Conservation (phyloP, 1,140 invertebrate species). For the Calosoma granatense region DNA sequence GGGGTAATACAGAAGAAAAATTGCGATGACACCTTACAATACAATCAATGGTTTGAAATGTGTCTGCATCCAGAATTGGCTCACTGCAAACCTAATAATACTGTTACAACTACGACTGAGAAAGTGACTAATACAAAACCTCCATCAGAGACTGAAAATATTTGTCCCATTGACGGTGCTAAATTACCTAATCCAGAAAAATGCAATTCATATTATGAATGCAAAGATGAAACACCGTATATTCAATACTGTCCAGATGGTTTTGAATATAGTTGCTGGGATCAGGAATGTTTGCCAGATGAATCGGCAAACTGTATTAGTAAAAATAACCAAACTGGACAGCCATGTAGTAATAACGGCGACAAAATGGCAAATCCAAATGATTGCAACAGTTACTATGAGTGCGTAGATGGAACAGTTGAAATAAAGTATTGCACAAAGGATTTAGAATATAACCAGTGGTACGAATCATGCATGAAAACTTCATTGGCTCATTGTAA, state of each 20-base stretch:
- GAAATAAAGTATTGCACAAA: background rate
- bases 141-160: background rate
- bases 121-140: background rate
- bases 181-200: background rate
- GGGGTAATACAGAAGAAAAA: background rate
- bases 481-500: background rate
- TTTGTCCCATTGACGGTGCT: background rate
- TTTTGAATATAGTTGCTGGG: slow-evolving; percentile 1
- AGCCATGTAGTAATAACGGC: background rate
- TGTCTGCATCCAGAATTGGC: background rate
- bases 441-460: background rate
- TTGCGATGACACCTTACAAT: background rate
- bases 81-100: background rate
- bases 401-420: background rate
- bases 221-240: background rate
- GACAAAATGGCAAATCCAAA: background rate
- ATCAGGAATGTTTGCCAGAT: background rate
- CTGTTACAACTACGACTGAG: background rate
- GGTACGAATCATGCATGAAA: background rate
- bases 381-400: background rate
- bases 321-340: background rate
- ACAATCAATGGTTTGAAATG: background rate
- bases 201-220: background rate
- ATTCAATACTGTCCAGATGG: background rate
- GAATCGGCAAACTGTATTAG: background rate